Conservation (phyloP, 23 tunicate genomes). For the Diplosoma virens region DNA sequence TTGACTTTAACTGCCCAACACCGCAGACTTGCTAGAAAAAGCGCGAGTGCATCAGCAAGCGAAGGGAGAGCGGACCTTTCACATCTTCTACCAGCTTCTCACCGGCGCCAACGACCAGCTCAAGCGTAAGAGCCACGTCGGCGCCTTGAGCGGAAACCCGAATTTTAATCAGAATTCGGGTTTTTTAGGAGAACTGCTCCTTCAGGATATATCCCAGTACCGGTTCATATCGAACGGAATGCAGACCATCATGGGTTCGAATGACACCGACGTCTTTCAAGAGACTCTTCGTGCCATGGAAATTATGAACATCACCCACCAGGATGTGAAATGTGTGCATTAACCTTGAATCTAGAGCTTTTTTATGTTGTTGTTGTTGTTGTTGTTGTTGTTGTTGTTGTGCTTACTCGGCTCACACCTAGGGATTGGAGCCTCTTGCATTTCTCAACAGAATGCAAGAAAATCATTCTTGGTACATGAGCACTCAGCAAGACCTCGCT, state of each 20-base stretch:
- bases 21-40: conserved; percentile 83
- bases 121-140: conserved; percentile 41
- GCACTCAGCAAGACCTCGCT: no score
- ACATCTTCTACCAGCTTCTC: conserved; percentile 95
- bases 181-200: conserved; percentile 82
- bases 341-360: no score
- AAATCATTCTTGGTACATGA: no score
- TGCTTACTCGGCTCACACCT: no score
- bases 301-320: conserved; percentile 79
- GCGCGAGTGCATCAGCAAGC: conserved; percentile 99
- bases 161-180: background rate
- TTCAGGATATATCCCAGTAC: conserved; percentile 80
- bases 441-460: no score
- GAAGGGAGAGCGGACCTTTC: conserved; percentile 82
- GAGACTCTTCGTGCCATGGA: conserved; percentile 98
- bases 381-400: no score
- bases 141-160: background rate
- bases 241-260: conserved; percentile 64
- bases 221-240: conserved; percentile 84
- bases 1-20: no score
- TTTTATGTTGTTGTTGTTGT: no score
- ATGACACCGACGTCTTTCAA: conserved; percentile 91
- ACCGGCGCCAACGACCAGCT: conserved; percentile 85
- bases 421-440: no score
- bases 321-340: conserved; percentile 82